Evolutionary conservation across 2,113 vertebrate genomes (phyloP).

Genomic region (Gymnorhina tibicen): DNA sequence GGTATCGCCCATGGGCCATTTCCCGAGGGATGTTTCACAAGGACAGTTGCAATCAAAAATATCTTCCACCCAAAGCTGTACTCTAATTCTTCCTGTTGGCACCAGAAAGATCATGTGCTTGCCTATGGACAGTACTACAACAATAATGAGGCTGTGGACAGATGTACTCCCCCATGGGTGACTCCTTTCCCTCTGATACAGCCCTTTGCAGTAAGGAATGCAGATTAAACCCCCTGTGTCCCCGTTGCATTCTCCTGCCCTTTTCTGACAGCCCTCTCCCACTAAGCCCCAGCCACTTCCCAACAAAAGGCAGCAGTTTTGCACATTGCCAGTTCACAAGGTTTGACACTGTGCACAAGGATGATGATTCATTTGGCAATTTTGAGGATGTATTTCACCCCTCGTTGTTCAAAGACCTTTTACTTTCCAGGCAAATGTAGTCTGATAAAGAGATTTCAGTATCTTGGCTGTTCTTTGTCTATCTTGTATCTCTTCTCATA

Average conservation of each 20-base stretch:
- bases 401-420: not conserved
- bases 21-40: accelerated
- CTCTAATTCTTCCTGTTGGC: not conserved
- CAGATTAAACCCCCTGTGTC: not conserved
- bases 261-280: not conserved
- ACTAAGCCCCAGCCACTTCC: not conserved
- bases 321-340: not conserved
- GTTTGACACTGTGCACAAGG: not conserved
- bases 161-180: not conserved
- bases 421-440: not conserved
- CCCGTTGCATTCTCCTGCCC: not conserved
- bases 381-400: not conserved
- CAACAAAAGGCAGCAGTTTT: not conserved
- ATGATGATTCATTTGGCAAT: not conserved
- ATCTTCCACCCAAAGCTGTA: not conserved
- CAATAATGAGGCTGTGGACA: not conserved
- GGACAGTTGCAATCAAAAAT: not conserved
- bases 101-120: not conserved
- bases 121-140: not conserved
- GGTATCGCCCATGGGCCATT: not conserved
- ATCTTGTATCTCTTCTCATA: not conserved
- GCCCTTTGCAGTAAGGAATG: not conserved
- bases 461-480: not conserved
- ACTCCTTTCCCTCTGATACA: not conserved
- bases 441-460: not conserved